These are phyloP conservation scores for Rhynchophorus ferrugineus DNA, from an alignment of 1,140 invertebrate genomes.

Conservation along the genomic window DNA sequence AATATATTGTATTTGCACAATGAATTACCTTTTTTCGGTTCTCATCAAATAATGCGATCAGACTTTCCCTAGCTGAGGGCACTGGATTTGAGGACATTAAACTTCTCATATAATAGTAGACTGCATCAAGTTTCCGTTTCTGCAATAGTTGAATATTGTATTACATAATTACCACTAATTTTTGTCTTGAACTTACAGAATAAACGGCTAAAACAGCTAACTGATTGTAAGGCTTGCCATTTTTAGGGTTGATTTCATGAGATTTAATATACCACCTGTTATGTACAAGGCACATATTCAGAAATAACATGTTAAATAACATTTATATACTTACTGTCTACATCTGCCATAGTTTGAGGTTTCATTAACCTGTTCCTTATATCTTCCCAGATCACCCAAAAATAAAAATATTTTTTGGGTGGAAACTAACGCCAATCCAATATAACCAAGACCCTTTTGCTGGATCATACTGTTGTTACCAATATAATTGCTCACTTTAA, in stretches of 20 bases:
- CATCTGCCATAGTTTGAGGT: slow-evolving; percentile 80
- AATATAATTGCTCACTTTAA: slow-evolving; percentile 61
- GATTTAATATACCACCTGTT: slow-evolving; percentile 84
- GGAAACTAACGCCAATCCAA: slow-evolving; percentile 71
- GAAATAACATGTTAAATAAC: slow-evolving; percentile 5
- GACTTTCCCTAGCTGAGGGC: slow-evolving; percentile 78
- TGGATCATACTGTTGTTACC: slow-evolving; percentile 46
- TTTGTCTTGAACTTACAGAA: slow-evolving; percentile 55
- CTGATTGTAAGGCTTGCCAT: slow-evolving; percentile 91
- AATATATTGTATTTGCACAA: too few species aligned
- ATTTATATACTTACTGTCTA: slow-evolving; percentile 51
- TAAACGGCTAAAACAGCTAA: slow-evolving; percentile 86
- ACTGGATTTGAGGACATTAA: slow-evolving; percentile 90
- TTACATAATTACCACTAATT: slow-evolving; percentile 4
- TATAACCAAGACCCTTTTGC: slow-evolving; percentile 56
- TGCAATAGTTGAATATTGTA: slow-evolving; percentile 44
- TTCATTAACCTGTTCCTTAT: slow-evolving; percentile 78
- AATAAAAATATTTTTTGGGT: slow-evolving; percentile 83
- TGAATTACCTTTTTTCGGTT: slow-evolving; percentile 78
- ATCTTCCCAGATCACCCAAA: slow-evolving; percentile 84
- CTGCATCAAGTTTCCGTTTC: slow-evolving; percentile 91
- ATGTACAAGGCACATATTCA: slow-evolving; percentile 28
- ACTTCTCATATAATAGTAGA: slow-evolving; percentile 94
- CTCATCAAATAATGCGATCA: slow-evolving; percentile 86
- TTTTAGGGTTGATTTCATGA: slow-evolving; percentile 88